These are phyloP conservation scores for Alentia gelatinosa DNA, from an alignment of 2,888 invertebrate genomes.

Conservation along the genomic window DNA sequence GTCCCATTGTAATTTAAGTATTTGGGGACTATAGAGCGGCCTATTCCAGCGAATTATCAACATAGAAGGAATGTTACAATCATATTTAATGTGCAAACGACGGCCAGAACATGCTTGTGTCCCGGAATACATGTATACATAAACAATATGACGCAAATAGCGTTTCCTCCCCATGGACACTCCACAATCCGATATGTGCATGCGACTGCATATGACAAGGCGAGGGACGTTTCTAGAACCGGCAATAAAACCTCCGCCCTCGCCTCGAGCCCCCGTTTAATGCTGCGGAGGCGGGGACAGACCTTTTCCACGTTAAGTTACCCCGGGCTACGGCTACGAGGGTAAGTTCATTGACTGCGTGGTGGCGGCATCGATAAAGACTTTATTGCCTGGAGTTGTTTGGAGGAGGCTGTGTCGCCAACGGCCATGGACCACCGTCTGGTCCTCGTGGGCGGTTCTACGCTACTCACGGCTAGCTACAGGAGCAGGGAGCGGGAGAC, in stretches of 20 bases:
- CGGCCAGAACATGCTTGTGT: too few species aligned
- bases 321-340: background rate
- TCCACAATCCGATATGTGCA: background rate
- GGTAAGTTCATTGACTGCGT: slow-evolving; percentile 31
- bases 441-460: too few species aligned
- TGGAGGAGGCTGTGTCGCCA: background rate
- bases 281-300: background rate
- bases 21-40: too few species aligned
- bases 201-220: background rate
- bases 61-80: too few species aligned
- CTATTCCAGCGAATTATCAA: too few species aligned
- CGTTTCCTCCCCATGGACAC: background rate
- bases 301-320: background rate
- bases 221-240: background rate
- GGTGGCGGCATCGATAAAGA: background rate
- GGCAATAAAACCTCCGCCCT: background rate
- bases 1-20: too few species aligned
- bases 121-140: background rate
- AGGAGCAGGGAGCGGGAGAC: too few species aligned
- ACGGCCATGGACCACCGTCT: too few species aligned
- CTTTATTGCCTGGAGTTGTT: slow-evolving; percentile 32
- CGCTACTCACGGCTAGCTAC: too few species aligned
- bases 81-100: too few species aligned
- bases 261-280: background rate
- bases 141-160: background rate